Conservation (phyloP, 2,113 vertebrate genomes). For the Semicossyphus pulcher region DNA sequence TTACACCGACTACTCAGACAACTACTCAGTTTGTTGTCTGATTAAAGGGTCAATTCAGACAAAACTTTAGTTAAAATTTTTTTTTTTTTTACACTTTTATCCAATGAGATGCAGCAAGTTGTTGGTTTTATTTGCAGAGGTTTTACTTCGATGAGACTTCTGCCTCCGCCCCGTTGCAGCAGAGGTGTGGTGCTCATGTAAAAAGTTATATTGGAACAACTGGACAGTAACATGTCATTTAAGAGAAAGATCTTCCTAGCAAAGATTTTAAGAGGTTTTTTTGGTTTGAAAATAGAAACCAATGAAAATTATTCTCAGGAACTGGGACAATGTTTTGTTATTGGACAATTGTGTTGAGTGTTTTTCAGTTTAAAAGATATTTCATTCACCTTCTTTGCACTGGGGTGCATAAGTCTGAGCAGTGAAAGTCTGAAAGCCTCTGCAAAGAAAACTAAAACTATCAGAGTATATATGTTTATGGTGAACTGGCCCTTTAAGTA, state of each 20-base stretch:
- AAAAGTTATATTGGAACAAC: slow-evolving; percentile 10
- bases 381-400: neutral
- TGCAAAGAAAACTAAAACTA: slow-evolving; percentile 16
- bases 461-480: neutral
- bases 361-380: too few relatives aligned
- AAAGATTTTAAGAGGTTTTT: neutral
- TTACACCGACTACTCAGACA: slow-evolving; percentile 9
- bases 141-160: neutral
- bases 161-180: slow-evolving; percentile 1
- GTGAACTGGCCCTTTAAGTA: slow-evolving; percentile 24
- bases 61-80: slow-evolving; percentile 3
- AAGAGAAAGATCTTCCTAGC: slow-evolving; percentile 15
- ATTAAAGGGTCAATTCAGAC: slow-evolving; percentile 35
- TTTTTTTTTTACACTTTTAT: neutral
- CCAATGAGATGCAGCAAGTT: neutral
- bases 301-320: slow-evolving; percentile 1
- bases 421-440: slow-evolving; percentile 4
- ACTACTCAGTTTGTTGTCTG: slow-evolving; percentile 6
- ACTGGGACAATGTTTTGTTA: too few relatives aligned
- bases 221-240: slow-evolving; percentile 6
- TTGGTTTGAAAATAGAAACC: neutral
- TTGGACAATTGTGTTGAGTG: too few relatives aligned
- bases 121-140: slow-evolving; percentile 9
- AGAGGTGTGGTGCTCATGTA: slow-evolving; percentile 19
- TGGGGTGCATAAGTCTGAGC: neutral